Base-by-base conservation (phyloP, 2,113 vertebrate species). In the Tinamus guttatus region DNA sequence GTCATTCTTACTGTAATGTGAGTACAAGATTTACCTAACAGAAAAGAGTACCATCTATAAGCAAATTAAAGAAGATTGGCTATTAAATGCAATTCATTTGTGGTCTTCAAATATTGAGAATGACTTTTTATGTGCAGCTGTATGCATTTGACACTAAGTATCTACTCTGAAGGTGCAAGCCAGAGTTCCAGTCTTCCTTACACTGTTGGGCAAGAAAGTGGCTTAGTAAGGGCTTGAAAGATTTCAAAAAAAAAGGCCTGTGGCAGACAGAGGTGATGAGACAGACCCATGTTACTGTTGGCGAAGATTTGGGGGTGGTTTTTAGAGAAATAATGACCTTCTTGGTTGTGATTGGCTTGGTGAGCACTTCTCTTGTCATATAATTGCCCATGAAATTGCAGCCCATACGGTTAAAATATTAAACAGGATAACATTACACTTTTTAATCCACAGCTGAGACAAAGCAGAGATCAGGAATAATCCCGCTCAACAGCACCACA, bases 391-490 rank as follows among this genome's bases (percentile, higher is more conserved):
- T 96, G 94, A 97, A 97, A 95, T 95, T 94, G 62, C 81, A 86
- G 79, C 86, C 87, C 96, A 95, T 96, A 96, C 56, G 79, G 95
- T 97, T 96, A 97, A 97, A 96, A 96, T 94, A 97, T 97, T 97
- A 96, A 93, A 85, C 54, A 78, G 95, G 96, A 94, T 97, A 96
- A 89, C 90, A 85, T 97, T 97, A 96, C 96, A 87, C 60, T 68
- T 91, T 91, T 94, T 95, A 95, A 97, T 97, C 95, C 95, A 90
- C 79, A 95, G 69, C 73, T 97, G 96, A 97, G 97, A 95, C 96
- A 95, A 96, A 97, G 96, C 88, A 93, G 92, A 95, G 94, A 95
- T 95, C 94, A 93, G 88, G 84, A 94, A 82, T 97, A 97, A 97
- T 96, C 93, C 95, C 87, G 82, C 89, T 96, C 95, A 92, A 88